Evolutionary conservation across 2,113 vertebrate species (phyloP).

Genomic region (Baryphthengus martii): DNA sequence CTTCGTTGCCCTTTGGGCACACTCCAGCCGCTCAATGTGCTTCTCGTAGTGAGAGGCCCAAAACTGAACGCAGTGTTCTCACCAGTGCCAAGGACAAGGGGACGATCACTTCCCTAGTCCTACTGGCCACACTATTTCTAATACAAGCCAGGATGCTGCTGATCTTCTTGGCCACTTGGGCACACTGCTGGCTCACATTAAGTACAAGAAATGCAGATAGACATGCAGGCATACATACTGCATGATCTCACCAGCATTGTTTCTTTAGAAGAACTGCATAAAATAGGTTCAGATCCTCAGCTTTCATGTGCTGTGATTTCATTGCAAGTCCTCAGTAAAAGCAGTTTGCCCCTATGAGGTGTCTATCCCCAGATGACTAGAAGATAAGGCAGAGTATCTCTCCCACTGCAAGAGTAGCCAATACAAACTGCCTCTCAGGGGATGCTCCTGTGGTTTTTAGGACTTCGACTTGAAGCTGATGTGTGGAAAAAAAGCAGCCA

Average conservation of each 20-base stretch:
- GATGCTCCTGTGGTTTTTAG: neutral
- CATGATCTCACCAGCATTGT: fast-evolving
- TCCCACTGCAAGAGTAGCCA: neutral
- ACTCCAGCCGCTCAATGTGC: too few species aligned
- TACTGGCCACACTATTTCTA: too few species aligned
- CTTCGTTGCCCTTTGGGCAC: too few species aligned
- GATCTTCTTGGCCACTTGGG: too few species aligned
- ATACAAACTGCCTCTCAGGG: neutral
- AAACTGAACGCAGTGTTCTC: too few species aligned
- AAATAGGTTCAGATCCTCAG: neutral
- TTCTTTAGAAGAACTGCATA: neutral
- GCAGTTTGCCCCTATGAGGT: neutral
- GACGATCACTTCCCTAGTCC: too few species aligned
- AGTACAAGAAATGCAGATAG: neutral
- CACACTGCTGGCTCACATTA: too few species aligned
- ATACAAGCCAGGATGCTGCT: too few species aligned
- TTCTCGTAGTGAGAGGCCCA: too few species aligned
- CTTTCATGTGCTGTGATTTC: neutral
- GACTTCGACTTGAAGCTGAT: neutral
- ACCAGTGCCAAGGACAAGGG: too few species aligned
- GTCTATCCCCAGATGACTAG: neutral
- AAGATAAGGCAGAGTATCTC: neutral
- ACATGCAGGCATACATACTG: neutral
- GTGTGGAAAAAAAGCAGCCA: neutral
- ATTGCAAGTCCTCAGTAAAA: neutral